These are phyloP conservation scores for Elysia crispata DNA, from an alignment of 2,888 invertebrate genomes.

Conservation along the genomic window DNA sequence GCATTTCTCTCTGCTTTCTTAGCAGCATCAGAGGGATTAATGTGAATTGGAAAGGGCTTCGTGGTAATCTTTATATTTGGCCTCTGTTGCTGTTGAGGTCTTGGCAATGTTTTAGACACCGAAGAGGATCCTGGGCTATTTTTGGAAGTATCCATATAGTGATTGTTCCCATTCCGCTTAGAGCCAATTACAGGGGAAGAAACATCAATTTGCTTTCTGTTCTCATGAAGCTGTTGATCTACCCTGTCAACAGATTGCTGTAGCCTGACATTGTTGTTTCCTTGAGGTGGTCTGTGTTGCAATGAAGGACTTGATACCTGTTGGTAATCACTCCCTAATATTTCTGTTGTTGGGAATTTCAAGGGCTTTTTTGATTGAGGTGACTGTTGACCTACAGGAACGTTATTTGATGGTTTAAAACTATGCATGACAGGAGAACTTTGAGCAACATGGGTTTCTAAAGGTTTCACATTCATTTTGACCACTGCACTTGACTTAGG, in stretches of 20 bases:
- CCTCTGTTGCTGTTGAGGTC: constrained; percentile 21
- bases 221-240: constrained; percentile 46
- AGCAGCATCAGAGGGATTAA: background rate
- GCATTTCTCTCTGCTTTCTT: too few species aligned
- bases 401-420: constrained; percentile 19
- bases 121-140: background rate
- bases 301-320: background rate
- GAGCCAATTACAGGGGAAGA: constrained; percentile 32
- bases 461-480: constrained; percentile 40
- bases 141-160: too few species aligned
- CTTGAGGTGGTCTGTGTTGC: background rate
- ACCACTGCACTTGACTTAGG: constrained; percentile 44
- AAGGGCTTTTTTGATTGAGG: background rate
- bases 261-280: constrained; percentile 2
- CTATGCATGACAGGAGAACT: constrained; percentile 37
- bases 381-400: background rate
- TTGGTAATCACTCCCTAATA: constrained; percentile 33
- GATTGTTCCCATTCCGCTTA: background rate
- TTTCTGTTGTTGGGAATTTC: constrained; percentile 6
- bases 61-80: background rate
- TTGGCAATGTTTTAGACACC: constrained; percentile 37
- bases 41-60: background rate
- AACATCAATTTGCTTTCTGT: constrained; percentile 48
- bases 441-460: constrained; percentile 40
- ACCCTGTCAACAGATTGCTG: constrained; percentile 45